Base-by-base conservation (phyloP, 2,797 vertebrate species). In the Bradypodion ventrale region DNA sequence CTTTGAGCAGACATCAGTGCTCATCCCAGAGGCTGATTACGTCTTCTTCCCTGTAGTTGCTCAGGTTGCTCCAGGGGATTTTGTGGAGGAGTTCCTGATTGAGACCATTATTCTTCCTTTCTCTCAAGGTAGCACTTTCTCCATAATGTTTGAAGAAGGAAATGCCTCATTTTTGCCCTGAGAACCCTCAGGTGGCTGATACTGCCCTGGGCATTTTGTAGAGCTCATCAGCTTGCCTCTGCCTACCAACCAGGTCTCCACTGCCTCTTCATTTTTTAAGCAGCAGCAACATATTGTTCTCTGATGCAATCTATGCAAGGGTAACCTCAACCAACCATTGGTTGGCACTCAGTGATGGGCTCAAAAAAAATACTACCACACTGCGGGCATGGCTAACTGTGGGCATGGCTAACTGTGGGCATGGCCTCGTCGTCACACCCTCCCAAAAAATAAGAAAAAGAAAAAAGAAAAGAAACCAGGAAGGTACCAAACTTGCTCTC, bases 11-110 rank as follows among this genome's bases (percentile, higher is more conserved):
- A 62, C 1, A 52, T 87, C 82, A 73, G 32, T 83, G 15, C 72
- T 77, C 66, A 29, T 79, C 49, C n/a, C 75, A 66, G 75, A 66
- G 84, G 65, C 83, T 78, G 75, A 37, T 83, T n/a, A 85, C 10
- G 76, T 5, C 1, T 76, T 86, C 42, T 16, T 86, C 42, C 68
- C 70, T 37, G 62, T 59, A 80, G 42, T 75, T 89, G 84, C 82
- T 87, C 35, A 5, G 5, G 19, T 21, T 72, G 80, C 32, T 76
- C 46, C 85, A 83, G 76, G 80, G 27, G 56, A 69, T 46, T 72
- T 49, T 40, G 80, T 37, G 72, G 77, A 73, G 32, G 75, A 78
- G n/a, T 60, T 62, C 29, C 7, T 62, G 68, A 35, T 62, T 42
- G 10, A 70, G 40, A 40, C 13, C 10, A 35, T 19, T 16, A 40